phyloP scores from a whole-genome alignment of 2,113 vertebrate species.

The Panurus biarmicus region DNA sequence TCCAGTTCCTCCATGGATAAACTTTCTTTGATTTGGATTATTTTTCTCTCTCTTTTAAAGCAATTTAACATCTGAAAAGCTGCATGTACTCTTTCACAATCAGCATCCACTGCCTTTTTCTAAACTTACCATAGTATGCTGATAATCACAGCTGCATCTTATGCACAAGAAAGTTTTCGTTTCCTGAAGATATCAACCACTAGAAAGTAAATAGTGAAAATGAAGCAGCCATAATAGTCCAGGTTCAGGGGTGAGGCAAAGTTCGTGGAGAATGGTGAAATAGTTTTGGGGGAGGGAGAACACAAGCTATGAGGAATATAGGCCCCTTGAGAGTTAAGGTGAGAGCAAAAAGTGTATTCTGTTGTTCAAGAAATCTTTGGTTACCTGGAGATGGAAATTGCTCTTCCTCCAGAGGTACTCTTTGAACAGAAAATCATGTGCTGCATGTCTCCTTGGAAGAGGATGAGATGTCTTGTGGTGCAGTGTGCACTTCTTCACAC shows the following conservation, averaged over 20 bases:
- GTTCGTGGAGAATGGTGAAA: not conserved
- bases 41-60: not conserved
- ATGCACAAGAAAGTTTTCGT: not conserved
- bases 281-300: not conserved
- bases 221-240: not conserved
- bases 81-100: not conserved
- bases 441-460: rapidly evolving
- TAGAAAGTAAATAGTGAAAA: not conserved
- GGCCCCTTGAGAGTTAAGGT: not conserved
- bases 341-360: not conserved
- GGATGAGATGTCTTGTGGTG: rapidly evolving
- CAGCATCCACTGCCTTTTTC: not conserved
- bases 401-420: not conserved
- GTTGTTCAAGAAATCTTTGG: not conserved
- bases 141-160: not conserved
- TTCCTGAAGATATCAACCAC: not conserved
- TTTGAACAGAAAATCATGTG: not conserved
- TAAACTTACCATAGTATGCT: not conserved
- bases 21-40: not conserved
- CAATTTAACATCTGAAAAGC: not conserved
- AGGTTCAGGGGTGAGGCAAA: not conserved
- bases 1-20: not conserved
- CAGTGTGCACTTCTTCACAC: not conserved
- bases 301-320: not conserved
- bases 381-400: not conserved